A percentile compares a stretch with the other conserved stretches of the same genome.
phyloP scores from a whole-genome alignment of 2,113 vertebrate species.

The Crotalus horridus region DNA sequence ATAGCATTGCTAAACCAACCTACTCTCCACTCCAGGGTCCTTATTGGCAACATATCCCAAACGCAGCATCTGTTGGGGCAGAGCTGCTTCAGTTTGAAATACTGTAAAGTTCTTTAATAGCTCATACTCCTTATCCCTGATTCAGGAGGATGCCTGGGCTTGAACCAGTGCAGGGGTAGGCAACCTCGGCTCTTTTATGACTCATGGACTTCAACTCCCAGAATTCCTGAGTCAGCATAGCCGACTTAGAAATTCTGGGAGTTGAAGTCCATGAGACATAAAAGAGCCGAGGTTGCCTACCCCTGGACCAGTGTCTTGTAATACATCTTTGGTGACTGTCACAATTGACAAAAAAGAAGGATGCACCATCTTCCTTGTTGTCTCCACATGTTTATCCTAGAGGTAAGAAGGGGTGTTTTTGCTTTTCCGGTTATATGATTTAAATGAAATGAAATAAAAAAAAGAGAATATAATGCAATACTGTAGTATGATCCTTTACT shows the following conservation, averaged over 20 bases:
- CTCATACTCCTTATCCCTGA: background rate
- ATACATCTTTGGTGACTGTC: background rate
- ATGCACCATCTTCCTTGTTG: background rate
- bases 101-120: background rate
- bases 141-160: background rate
- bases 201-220: too few species aligned
- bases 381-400: background rate
- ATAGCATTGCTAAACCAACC: background rate
- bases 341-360: background rate
- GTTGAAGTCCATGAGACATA: too few species aligned
- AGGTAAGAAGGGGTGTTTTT: background rate
- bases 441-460: background rate
- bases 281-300: too few species aligned
- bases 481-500: background rate
- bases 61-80: background rate
- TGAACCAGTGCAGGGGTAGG: background rate
- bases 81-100: background rate
- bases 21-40: background rate
- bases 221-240: too few species aligned
- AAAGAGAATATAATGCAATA: background rate
- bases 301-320: background rate
- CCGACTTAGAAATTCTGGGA: too few species aligned
- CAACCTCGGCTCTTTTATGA: too few species aligned
- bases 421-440: background rate
- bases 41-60: background rate